These are phyloP conservation scores for Mythimna ferrago DNA, from an alignment of 2,888 invertebrate species.

Conservation along the genomic window DNA sequence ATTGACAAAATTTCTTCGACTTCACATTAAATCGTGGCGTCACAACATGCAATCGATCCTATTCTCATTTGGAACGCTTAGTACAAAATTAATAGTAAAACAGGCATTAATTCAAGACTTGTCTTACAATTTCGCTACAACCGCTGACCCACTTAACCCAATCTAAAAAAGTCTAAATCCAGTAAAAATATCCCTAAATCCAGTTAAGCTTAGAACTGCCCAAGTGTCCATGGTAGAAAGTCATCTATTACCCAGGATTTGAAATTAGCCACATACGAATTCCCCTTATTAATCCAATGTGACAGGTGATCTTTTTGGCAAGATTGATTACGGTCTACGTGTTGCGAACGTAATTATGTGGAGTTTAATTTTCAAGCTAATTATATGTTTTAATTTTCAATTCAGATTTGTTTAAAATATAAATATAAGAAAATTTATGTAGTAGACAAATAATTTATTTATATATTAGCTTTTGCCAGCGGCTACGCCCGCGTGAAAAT, in stretches of 20 bases:
- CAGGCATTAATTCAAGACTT: background rate
- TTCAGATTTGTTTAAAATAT: background rate
- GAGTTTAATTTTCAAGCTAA: conserved; percentile 46
- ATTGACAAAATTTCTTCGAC: too few relatives aligned
- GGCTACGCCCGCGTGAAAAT: too few relatives aligned
- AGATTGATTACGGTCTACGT: conserved; percentile 56
- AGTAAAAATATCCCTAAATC: conserved; percentile 28
- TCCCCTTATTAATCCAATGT: conserved; percentile 53
- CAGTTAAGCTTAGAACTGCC: conserved; percentile 27
- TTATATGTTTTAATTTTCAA: conserved; percentile 44
- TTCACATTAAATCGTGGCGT: too few relatives aligned
- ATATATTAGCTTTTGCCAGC: too few relatives aligned
- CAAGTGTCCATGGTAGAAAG: conserved; percentile 18
- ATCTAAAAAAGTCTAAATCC: background rate
- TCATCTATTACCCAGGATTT: conserved; percentile 56
- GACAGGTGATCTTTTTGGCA: conserved; percentile 61
- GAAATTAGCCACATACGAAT: conserved; percentile 59
- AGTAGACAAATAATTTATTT: too few relatives aligned
- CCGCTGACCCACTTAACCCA: background rate
- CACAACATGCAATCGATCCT: too few relatives aligned
- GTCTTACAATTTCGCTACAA: background rate
- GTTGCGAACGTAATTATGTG: conserved; percentile 47
- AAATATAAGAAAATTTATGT: background rate
- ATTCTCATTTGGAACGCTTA: too few relatives aligned
- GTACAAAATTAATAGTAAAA: background rate